Conservation (phyloP, 1,140 invertebrate genomes). For the Lordiphosa stackelbergi region DNA sequence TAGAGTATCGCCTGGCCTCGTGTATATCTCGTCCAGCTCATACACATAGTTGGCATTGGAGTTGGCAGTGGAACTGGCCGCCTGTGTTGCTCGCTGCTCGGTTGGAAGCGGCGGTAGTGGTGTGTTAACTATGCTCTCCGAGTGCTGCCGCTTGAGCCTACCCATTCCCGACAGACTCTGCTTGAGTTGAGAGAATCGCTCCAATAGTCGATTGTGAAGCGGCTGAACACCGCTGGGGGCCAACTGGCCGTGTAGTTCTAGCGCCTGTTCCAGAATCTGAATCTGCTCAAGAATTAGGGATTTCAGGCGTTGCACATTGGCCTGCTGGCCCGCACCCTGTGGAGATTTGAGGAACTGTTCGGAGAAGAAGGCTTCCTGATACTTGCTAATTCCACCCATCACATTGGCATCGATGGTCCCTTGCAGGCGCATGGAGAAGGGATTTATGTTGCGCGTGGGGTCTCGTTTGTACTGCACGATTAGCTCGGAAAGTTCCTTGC, state of each 20-base stretch:
- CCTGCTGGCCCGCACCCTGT: conserved; percentile 84
- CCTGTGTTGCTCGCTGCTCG: conserved; percentile 77
- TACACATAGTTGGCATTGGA: conserved; percentile 59
- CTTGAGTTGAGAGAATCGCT: conserved; percentile 88
- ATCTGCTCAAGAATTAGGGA: conserved; percentile 87
- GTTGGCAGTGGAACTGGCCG: conserved; percentile 73
- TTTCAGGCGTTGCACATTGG: conserved; percentile 86
- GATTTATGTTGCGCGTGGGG: conserved; percentile 89
- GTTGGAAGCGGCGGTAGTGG: conserved; percentile 84
- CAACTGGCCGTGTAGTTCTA: conserved; percentile 88
- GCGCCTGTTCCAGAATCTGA: conserved; percentile 87
- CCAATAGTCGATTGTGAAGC: conserved; percentile 90
- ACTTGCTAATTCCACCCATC: conserved; percentile 96
- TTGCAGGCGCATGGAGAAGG: conserved; percentile 93
- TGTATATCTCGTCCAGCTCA: conserved; percentile 83
- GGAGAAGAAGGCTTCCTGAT: conserved; percentile 94
- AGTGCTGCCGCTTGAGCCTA: conserved; percentile 81
- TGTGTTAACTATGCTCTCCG: conserved; percentile 88
- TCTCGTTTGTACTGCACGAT: conserved; percentile 88
- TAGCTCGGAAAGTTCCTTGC: conserved; percentile 87
- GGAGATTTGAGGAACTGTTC: conserved; percentile 85
- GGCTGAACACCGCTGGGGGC: conserved; percentile 90
- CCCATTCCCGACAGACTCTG: conserved; percentile 82
- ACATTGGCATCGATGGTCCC: conserved; percentile 97
- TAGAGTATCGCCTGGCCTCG: conserved; percentile 79